These are phyloP conservation scores for Drosophila histrio DNA, from an alignment of 2,888 invertebrate genomes.

Conservation along the genomic window DNA sequence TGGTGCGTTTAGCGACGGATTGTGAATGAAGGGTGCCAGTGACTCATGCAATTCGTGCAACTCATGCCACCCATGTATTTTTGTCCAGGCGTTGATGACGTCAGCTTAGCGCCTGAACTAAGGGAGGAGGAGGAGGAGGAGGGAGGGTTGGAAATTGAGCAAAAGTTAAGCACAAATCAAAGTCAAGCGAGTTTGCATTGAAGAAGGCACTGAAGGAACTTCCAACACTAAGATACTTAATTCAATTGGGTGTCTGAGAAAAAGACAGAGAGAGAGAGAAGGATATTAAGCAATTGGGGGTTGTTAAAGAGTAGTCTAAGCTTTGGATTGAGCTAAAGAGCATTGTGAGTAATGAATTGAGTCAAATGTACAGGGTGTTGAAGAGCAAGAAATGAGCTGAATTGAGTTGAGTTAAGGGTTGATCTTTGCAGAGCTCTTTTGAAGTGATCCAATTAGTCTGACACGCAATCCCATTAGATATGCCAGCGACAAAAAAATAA, in stretches of 20 bases:
- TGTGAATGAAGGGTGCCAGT: constrained; percentile 38
- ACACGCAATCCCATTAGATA: constrained; percentile 43
- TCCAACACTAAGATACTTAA: constrained; percentile 23
- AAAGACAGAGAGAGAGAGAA: constrained; percentile 8
- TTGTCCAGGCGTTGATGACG: constrained; percentile 64
- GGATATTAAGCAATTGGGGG: constrained; percentile 25
- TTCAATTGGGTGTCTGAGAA: constrained; percentile 9
- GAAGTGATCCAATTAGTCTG: constrained; percentile 64
- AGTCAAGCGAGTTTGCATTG: constrained; percentile 67
- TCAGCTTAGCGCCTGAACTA: constrained; percentile 50
- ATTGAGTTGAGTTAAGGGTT: constrained; percentile 8
- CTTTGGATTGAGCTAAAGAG: constrained; percentile 48
- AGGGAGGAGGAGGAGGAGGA: background rate
- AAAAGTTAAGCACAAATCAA: constrained; percentile 63
- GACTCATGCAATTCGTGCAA: constrained; percentile 70
- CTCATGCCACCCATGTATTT: constrained; percentile 34
- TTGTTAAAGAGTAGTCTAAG: constrained; percentile 24
- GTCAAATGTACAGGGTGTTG: constrained; percentile 26
- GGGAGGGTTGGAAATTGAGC: constrained; percentile 4
- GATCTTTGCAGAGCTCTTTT: constrained; percentile 16
- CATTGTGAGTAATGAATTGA: constrained; percentile 32
- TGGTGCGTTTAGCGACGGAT: constrained; percentile 19
- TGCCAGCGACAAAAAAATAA: background rate
- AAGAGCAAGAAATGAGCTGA: constrained; percentile 26
- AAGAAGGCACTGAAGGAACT: constrained; percentile 37